Conservation (phyloP, 1,140 invertebrate genomes). For the Homalodisca vitripennis region DNA sequence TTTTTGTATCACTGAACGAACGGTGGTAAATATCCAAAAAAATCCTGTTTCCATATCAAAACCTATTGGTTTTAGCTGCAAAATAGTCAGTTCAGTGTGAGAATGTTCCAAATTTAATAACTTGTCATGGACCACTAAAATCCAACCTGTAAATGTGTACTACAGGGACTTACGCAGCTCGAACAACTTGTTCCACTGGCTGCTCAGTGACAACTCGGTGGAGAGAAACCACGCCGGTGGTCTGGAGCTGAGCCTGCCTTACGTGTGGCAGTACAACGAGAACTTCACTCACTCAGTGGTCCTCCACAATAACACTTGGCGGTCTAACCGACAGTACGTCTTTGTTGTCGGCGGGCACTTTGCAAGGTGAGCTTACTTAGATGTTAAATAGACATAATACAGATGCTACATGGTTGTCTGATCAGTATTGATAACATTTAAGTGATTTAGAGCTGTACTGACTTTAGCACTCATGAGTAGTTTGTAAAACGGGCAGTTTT, state of each 20-base stretch:
- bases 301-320: slow-evolving; percentile 84
- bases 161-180: slow-evolving; percentile 83
- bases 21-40: no score
- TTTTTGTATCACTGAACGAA: no score
- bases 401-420: no score
- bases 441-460: no score
- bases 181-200: slow-evolving; percentile 94
- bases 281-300: slow-evolving; percentile 90
- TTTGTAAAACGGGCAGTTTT: no score
- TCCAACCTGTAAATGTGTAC: slow-evolving; percentile 7
- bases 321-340: slow-evolving; percentile 80
- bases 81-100: not conserved
- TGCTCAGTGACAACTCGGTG: slow-evolving; percentile 83
- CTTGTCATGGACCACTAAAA: no score
- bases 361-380: slow-evolving; percentile 54
- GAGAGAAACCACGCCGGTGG: slow-evolving; percentile 82
- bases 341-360: slow-evolving; percentile 91
- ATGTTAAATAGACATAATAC: no score
- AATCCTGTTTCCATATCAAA: not conserved
- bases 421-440: no score
- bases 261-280: slow-evolving; percentile 94
- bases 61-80: not conserved
- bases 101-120: not conserved
- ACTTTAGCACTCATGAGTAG: no score
- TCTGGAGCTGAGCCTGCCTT: slow-evolving; percentile 82